A percentile compares a stretch with the other conserved stretches of the same genome.
Conservation (phyloP, 35 echinoderm and acorn worm species). For the Acanthaster planci region DNA sequence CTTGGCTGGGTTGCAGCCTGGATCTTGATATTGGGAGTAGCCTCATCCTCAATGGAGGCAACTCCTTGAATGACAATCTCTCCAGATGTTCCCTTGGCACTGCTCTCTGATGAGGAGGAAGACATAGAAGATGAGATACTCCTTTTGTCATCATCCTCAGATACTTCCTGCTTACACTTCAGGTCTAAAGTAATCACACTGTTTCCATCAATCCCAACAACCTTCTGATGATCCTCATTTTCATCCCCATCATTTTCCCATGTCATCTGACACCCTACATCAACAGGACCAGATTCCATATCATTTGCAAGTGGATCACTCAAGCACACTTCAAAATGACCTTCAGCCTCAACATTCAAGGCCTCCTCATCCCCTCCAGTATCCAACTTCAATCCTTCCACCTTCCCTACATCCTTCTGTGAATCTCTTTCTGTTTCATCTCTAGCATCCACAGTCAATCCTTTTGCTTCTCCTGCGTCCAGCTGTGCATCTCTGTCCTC, state of each 20-base stretch:
- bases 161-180: background rate
- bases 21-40: no score
- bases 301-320: background rate
- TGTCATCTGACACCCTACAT: constrained; percentile 12
- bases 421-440: background rate
- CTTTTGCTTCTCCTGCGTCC: background rate
- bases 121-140: background rate
- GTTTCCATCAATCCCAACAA: background rate
- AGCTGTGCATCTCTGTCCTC: background rate
- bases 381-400: background rate
- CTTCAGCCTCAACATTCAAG: background rate
- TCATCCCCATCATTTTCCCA: background rate
- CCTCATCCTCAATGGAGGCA: no score
- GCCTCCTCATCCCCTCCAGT: background rate
- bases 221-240: background rate
- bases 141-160: background rate
- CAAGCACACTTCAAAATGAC: background rate
- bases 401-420: background rate
- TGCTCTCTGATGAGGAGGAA: background rate
- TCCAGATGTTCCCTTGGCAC: background rate
- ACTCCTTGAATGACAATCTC: no score
- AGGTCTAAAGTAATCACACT: background rate
- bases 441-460: no score
- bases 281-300: background rate
- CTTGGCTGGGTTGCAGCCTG: no score